Evolutionary conservation across 2,888 invertebrate genomes (phyloP).

Genomic region (Tachina grossa): DNA sequence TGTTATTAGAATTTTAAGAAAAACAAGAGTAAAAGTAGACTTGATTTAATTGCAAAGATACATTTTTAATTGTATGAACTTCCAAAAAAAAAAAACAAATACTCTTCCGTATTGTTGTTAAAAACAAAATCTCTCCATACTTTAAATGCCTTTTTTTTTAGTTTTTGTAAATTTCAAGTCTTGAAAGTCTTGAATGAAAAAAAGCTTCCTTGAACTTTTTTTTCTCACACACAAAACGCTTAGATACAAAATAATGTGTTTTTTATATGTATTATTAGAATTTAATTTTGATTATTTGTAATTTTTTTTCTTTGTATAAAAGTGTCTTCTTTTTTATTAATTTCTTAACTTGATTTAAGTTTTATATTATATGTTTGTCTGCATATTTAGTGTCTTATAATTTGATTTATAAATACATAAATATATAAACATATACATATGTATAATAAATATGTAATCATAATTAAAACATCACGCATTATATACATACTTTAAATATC

Average conservation of each 20-base stretch:
- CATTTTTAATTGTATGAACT: slow-evolving; percentile 16
- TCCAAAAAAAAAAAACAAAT: slow-evolving; percentile 40
- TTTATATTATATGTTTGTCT: neutral
- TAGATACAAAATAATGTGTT: neutral
- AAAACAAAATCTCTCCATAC: neutral
- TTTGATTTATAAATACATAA: slow-evolving; percentile 5
- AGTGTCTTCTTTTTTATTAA: slow-evolving; percentile 23
- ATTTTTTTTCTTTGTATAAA: slow-evolving; percentile 8
- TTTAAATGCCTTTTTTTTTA: neutral
- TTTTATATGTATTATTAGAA: slow-evolving; percentile 16
- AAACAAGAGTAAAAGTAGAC: neutral
- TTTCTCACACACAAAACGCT: neutral
- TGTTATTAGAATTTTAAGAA: slow-evolving; percentile 57
- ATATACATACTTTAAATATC: neutral
- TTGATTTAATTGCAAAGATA: slow-evolving; percentile 50
- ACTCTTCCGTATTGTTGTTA: slow-evolving; percentile 27
- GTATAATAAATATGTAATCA: slow-evolving; percentile 13
- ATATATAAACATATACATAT: neutral
- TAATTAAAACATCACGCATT: neutral
- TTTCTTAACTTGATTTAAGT: slow-evolving; percentile 1
- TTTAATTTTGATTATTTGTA: slow-evolving; percentile 30
- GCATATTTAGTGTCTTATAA: slow-evolving; percentile 52
- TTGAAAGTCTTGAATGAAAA: neutral
- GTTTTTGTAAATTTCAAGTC: slow-evolving; percentile 34
- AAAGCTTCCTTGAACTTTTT: slow-evolving; percentile 59